Evolutionary conservation across 2,113 vertebrate genomes (phyloP).

Genomic region (Dendropsophus ebraccatus): DNA sequence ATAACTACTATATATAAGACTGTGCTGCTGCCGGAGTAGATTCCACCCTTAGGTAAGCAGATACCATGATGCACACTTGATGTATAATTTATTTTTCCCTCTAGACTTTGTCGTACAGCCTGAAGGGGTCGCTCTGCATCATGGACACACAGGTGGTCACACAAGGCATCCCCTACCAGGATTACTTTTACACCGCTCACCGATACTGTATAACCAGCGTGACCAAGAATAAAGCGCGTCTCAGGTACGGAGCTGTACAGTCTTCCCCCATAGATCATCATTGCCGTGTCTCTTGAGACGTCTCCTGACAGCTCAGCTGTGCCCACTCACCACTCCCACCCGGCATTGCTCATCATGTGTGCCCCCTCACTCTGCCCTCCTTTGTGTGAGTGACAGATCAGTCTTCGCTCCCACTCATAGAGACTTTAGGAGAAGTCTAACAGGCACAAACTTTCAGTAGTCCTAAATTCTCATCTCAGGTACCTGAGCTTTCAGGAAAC

Average conservation of each 20-base stretch:
- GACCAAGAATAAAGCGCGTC: constrained; percentile 83
- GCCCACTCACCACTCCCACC: constrained; percentile 22
- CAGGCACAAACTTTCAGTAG: neutral
- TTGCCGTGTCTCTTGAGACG: neutral
- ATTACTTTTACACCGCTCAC: constrained; percentile 91
- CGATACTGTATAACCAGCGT: constrained; percentile 88
- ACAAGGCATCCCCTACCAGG: constrained; percentile 91
- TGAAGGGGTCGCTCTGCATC: constrained; percentile 70
- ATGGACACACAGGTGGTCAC: constrained; percentile 90
- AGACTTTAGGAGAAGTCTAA: neutral
- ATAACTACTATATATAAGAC: neutral
- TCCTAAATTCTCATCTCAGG: neutral
- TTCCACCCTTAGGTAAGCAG: too few relatives aligned
- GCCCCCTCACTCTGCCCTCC: neutral
- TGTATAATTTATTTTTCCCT: neutral
- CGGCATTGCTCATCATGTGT: neutral
- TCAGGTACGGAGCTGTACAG: constrained; percentile 72
- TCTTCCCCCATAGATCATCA: neutral
- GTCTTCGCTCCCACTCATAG: neutral
- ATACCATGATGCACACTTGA: too few relatives aligned
- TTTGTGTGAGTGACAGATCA: neutral
- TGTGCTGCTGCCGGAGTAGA: too few relatives aligned
- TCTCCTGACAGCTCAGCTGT: neutral
- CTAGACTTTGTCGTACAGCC: constrained; percentile 64
- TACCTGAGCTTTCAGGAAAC: too few relatives aligned